Evolutionary conservation across 2,888 invertebrate species (phyloP), one percentile per base, ranked within the genome.

Genomic region (Hirtodrosophila alboralis): DNA sequence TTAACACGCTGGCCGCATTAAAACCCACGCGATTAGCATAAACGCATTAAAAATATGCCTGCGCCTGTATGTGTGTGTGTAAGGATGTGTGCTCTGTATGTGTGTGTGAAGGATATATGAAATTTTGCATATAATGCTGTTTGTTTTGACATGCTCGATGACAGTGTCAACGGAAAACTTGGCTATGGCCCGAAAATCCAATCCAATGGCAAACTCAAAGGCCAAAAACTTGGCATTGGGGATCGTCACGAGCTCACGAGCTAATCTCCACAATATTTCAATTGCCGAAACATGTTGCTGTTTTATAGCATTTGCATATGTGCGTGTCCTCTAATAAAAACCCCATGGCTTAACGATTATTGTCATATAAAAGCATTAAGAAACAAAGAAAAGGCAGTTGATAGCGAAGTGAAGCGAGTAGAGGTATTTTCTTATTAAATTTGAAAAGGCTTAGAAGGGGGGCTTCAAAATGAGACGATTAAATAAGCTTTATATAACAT

Each of bases 41-140:
- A 88, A 88, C 85, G 88, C 88, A 87, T 88, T 87, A 87, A 88
- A 81, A 89, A 81, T 81, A 80, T 84, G 85, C 79, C 84, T 83
- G 70, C 70, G 69, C 23, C 7, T 23, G 23, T 66, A 33, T 48
- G 18, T 18, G 18, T 18, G 18, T 18, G 56, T 51, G 48, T 59
- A 33, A 36, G 68, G 37, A 26, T 57, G 53, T 73, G 4, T 14
- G 16, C 4, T 37, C 10, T 5, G n/a, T 16, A 37, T 26, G 28
- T 14, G 26, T 14, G 45, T 47, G 38, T 33, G 38, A 26, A 4
- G 59, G 54, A 37, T 68, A 36, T 56, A 47, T 63, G 43, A 57
- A 83, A 78, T 79, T 83, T 86, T 86, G 67, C 84, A 86, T 87
- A 81, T 79, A 79, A 81, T 83, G 75, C 75, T 81, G 84, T 87